Evolutionary conservation across 1,140 invertebrate species (phyloP).

Genomic region (Sinonovacula constricta): DNA sequence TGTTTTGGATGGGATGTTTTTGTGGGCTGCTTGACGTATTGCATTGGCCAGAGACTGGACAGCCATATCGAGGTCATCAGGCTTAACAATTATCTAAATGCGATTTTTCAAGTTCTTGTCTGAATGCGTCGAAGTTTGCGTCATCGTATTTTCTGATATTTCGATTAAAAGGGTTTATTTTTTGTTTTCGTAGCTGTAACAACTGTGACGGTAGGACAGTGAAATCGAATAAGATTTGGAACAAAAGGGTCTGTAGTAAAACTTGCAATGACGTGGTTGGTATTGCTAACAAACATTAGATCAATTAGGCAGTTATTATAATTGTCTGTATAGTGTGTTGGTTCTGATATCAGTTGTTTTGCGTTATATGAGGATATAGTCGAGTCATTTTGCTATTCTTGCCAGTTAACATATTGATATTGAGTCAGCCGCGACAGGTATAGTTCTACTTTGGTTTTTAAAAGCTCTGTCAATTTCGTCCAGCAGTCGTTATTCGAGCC

Average conservation of each 20-base stretch:
- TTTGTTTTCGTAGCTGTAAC: background rate
- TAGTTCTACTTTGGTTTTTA: background rate
- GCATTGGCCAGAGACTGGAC: background rate
- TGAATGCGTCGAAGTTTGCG: background rate
- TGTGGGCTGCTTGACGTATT: background rate
- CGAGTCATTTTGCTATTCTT: constrained; percentile 2
- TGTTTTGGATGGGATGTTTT: constrained; percentile 36
- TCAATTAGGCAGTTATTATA: constrained; percentile 8
- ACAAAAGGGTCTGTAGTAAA: constrained; percentile 20
- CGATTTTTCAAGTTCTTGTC: background rate
- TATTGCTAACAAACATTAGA: constrained; percentile 2
- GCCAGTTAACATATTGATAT: background rate
- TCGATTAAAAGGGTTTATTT: background rate
- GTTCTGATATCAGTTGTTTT: background rate
- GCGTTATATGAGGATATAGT: constrained; percentile 20
- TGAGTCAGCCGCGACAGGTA: constrained; percentile 1
- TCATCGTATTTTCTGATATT: constrained; percentile 15
- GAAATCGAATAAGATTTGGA: constrained; percentile 20
- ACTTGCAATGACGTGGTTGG: constrained; percentile 5
- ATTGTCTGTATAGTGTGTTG: constrained; percentile 19
- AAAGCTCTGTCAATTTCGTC: constrained; percentile 18
- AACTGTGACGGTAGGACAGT: constrained; percentile 6
- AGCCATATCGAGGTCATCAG: constrained; percentile 2
- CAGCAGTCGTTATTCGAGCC: constrained; percentile 4
- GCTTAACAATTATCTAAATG: background rate